Conservation (phyloP, 2,113 vertebrate species). For the Telmatochromis sp. region DNA sequence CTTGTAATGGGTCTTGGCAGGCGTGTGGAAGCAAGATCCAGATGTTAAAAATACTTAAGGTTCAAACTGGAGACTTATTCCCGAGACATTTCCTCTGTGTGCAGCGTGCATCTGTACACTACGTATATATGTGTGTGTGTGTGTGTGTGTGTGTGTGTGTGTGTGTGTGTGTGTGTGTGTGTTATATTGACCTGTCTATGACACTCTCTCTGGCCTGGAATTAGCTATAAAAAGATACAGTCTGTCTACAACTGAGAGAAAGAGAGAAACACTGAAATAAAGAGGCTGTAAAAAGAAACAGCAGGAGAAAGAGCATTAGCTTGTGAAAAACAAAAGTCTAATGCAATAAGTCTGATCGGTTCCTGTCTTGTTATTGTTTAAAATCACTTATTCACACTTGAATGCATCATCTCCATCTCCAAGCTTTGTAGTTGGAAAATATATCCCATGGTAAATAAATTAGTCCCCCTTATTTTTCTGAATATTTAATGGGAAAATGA, state of each 20-base stretch:
- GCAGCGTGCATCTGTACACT: not conserved
- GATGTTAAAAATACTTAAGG: conserved; percentile 50
- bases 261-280: not conserved
- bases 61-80: conserved; percentile 6
- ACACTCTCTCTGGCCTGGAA: conserved; percentile 26
- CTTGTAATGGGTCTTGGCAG: conserved; percentile 34
- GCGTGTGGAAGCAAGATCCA: conserved; percentile 11
- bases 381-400: not conserved
- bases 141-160: not conserved
- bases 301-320: not conserved
- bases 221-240: conserved; percentile 27
- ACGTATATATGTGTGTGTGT: rapidly evolving
- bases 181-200: conserved; percentile 46
- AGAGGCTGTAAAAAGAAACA: not conserved
- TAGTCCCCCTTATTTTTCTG: not conserved
- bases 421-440: not conserved
- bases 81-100: conserved; percentile 38
- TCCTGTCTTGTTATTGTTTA: not conserved
- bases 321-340: not conserved
- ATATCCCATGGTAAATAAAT: not conserved
- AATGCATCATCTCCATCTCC: not conserved
- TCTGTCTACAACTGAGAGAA: not conserved
- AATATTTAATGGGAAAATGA: not conserved
- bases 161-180: not conserved
- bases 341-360: not conserved